These are phyloP conservation scores for Narcine bancroftii DNA, from an alignment of 2,113 vertebrate species.

Conservation along the genomic window DNA sequence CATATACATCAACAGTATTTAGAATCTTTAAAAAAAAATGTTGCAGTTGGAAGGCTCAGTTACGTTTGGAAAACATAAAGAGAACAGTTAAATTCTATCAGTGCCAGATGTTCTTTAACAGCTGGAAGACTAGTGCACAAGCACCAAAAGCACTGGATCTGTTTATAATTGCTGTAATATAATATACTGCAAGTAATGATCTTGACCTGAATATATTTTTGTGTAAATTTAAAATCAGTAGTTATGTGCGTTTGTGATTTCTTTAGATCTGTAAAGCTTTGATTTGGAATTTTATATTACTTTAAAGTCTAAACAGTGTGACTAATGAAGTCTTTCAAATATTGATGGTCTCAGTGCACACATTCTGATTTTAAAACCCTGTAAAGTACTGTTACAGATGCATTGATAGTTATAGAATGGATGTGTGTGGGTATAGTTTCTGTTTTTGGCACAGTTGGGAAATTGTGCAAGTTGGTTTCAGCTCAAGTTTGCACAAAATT, in stretches of 20 bases:
- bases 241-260: background rate
- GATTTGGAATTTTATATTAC: conserved; percentile 4
- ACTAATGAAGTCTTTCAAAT: conserved; percentile 20
- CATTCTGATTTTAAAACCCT: conserved; percentile 3
- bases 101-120: conserved; percentile 33
- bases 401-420: background rate
- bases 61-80: conserved; percentile 23
- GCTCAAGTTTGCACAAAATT: background rate
- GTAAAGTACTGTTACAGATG: conserved; percentile 28
- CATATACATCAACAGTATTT: background rate
- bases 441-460: background rate
- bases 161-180: conserved; percentile 20
- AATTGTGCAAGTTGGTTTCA: background rate
- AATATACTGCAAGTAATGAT: conserved; percentile 23
- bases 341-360: background rate
- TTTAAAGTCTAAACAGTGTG: conserved; percentile 29
- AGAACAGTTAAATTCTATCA: conserved; percentile 33
- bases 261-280: conserved; percentile 1
- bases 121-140: background rate
- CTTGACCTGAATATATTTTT: conserved; percentile 14
- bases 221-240: conserved; percentile 20
- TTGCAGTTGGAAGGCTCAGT: conserved; percentile 25
- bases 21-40: conserved; percentile 11
- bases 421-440: background rate
- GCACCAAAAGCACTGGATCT: background rate